Evolutionary conservation across 2,888 invertebrate species (phyloP), one percentile per base, ranked within the genome.

Genomic region (Celastrina argiolus): DNA sequence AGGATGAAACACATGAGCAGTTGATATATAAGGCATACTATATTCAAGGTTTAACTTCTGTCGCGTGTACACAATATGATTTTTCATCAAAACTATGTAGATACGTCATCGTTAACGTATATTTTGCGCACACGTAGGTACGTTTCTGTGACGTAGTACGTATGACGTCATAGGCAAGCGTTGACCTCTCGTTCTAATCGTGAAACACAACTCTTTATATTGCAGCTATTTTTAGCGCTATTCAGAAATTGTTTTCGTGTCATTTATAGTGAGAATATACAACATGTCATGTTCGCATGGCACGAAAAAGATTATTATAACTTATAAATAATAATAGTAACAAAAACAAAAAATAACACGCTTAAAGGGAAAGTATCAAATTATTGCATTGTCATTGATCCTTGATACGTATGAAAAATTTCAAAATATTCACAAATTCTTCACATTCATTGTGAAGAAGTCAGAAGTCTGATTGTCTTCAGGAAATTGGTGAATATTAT

Each of bases 121-220:
- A 51, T 51, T 51, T 51, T 26, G 51, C 22, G 12, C 51, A 51
- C 22, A 51, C 18, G 16, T 42, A 45, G 18, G 51, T 42, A 45
- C 45, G 51, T 14, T 4, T 22, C 12, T 51, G 51, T 26, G 51
- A 51, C 51, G 51, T 51, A 51, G 51, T 12, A 12, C 22, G 22
- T 45, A 51, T 51, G 51, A 51, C 51, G 51, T 51, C 51, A 51
- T 22, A 26, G 51, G 51, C 51, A 51, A 51, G 22, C 51, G 51
- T 51, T 26, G 51, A 51, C 51, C 51, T 51, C 51, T 51, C 22
- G 51, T 51, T 51, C 51, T 51, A 51, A 51, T 51, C 22, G 22
- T 4, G 51, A 51, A 51, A 51, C 16, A 51, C 51, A 51, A 51
- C 22, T 51, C 51, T 51, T 51, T 51, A 51, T 51, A 51, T 51